Percentiles rank a stretch among this genome's conserved stretches.
phyloP scores from a whole-genome alignment of 1,140 invertebrate species.

The Aradophagus sp. region DNA sequence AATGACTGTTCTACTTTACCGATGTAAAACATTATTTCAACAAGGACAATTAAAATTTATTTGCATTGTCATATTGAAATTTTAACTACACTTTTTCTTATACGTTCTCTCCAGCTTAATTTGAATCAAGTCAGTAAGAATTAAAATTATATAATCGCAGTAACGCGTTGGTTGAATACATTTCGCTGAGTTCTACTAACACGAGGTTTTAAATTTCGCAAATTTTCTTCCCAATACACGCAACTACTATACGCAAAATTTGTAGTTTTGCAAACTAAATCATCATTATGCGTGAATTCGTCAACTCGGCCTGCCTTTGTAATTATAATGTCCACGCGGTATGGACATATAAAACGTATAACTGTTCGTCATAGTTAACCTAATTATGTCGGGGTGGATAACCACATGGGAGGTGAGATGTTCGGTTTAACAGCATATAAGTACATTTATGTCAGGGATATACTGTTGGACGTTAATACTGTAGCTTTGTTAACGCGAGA shows the following conservation, averaged over 20 bases:
- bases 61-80: no score
- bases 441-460: slow-evolving; percentile 36
- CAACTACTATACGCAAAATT: slow-evolving; percentile 10
- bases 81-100: no score
- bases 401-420: slow-evolving; percentile 38
- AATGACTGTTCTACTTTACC: no score
- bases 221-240: not conserved
- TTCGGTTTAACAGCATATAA: slow-evolving; percentile 42
- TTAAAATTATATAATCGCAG: no score
- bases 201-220: slow-evolving; percentile 8
- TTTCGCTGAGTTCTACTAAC: no score
- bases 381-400: slow-evolving; percentile 59
- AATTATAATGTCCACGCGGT: slow-evolving; percentile 27
- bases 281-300: slow-evolving; percentile 35
- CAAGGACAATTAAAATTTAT: no score
- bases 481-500: slow-evolving; percentile 8
- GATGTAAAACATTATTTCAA: no score
- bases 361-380: slow-evolving; percentile 65
- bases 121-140: no score
- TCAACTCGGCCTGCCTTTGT: slow-evolving; percentile 28
- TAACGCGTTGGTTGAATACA: no score
- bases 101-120: no score
- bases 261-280: slow-evolving; percentile 27
- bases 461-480: slow-evolving; percentile 33
- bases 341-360: slow-evolving; percentile 45